These are phyloP conservation scores for Drosophila simulans DNA, from an alignment of 1,140 invertebrate genomes.

Conservation along the genomic window DNA sequence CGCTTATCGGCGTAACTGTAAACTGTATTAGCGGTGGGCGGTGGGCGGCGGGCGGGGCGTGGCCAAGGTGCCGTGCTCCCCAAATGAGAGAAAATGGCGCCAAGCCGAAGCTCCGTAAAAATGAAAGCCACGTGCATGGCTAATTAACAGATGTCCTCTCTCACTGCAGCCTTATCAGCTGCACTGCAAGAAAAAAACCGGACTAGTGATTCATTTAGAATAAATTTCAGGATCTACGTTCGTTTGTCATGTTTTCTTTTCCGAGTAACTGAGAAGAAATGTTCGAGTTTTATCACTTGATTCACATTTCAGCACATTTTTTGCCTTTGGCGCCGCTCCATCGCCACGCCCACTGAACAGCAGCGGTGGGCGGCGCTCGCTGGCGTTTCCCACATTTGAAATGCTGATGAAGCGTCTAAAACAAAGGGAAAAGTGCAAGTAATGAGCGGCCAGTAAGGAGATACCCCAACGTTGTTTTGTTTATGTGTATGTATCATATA, in stretches of 20 bases:
- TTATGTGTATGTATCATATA: too few species aligned
- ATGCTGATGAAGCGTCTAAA: slow-evolving; percentile 55
- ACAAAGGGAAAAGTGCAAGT: slow-evolving; percentile 19
- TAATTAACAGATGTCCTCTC: slow-evolving; percentile 55
- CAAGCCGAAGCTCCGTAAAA: slow-evolving; percentile 44
- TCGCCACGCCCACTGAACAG: slow-evolving; percentile 25
- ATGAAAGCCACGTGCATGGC: slow-evolving; percentile 55
- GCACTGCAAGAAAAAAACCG: not conserved
- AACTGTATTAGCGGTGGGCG: slow-evolving; percentile 3
- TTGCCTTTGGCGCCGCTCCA: slow-evolving; percentile 8
- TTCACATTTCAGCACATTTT: slow-evolving; percentile 8
- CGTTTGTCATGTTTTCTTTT: too few species aligned
- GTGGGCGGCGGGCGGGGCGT: not conserved
- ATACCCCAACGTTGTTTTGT: slow-evolving; percentile 8
- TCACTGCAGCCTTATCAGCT: slow-evolving; percentile 18
- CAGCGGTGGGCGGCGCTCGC: not conserved
- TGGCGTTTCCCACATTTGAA: slow-evolving; percentile 55
- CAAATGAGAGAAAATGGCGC: slow-evolving; percentile 28
- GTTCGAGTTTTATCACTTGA: too few species aligned
- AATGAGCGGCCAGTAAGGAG: slow-evolving; percentile 26
- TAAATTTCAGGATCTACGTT: too few species aligned
- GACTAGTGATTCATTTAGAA: not conserved
- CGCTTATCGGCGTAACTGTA: slow-evolving; percentile 38
- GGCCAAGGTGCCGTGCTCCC: not conserved
- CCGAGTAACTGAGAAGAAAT: too few species aligned